Conservation (phyloP, 2,888 invertebrate species). For the Stenolophus ochropezus region DNA sequence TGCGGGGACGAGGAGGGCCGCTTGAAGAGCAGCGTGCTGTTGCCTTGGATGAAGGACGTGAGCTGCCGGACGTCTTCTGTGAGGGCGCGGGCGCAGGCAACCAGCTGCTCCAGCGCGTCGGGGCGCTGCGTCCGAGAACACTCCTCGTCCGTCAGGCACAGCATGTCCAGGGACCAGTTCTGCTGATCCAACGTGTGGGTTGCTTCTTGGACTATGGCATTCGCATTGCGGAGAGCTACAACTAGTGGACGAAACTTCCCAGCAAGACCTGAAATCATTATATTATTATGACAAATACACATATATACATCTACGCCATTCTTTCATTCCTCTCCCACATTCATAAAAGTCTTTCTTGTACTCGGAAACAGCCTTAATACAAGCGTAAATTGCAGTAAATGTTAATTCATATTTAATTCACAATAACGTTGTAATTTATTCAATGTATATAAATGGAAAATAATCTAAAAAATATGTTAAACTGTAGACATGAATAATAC, state of each 20-base stretch:
- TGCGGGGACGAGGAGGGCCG: slow-evolving; percentile 72
- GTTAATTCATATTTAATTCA: too few relatives aligned
- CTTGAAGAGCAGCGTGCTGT: slow-evolving; percentile 87
- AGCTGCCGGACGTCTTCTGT: slow-evolving; percentile 93
- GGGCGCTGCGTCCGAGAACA: slow-evolving; percentile 75
- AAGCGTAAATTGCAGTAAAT: too few relatives aligned
- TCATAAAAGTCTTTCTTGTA: too few relatives aligned
- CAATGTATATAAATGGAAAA: too few relatives aligned
- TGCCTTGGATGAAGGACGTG: slow-evolving; percentile 92
- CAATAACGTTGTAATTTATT: too few relatives aligned
- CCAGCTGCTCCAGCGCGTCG: slow-evolving; percentile 91
- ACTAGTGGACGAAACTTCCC: slow-evolving; percentile 86
- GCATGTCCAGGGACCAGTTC: slow-evolving; percentile 85
- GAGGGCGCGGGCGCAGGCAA: slow-evolving; percentile 89
- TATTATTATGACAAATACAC: too few relatives aligned
- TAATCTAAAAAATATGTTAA: too few relatives aligned
- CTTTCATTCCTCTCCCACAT: too few relatives aligned
- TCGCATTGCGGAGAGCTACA: slow-evolving; percentile 86
- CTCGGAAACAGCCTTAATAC: too few relatives aligned
- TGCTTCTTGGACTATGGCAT: slow-evolving; percentile 86
- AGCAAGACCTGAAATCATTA: slow-evolving; percentile 77
- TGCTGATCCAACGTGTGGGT: slow-evolving; percentile 83
- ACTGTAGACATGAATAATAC: too few relatives aligned
- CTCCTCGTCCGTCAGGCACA: slow-evolving; percentile 70
- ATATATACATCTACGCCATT: too few relatives aligned